These are phyloP conservation scores for Gambelia wislizenii DNA, from an alignment of 2,797 vertebrate genomes.

Conservation along the genomic window DNA sequence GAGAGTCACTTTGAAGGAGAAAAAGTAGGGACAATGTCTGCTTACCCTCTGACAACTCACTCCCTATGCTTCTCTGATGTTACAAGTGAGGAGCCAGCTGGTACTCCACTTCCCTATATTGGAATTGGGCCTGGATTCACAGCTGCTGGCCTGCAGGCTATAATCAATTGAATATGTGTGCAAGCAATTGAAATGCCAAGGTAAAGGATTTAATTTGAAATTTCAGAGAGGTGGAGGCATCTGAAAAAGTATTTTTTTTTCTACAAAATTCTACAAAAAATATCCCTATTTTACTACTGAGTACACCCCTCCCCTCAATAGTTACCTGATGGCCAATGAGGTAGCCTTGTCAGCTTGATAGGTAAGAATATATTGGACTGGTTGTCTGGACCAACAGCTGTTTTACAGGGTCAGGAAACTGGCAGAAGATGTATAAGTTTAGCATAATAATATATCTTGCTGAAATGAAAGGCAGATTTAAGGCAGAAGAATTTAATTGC, in stretches of 20 bases:
- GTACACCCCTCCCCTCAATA: rapidly evolving
- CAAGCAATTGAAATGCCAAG: not conserved
- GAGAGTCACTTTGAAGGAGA: not conserved
- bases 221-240: not conserved
- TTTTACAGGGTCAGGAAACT: not conserved
- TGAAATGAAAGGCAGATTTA: constrained; percentile 35
- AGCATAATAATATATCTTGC: not conserved
- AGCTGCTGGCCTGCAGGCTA: not conserved
- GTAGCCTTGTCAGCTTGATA: rapidly evolving
- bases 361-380: not conserved
- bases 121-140: not conserved
- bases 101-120: not conserved
- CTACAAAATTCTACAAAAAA: not conserved
- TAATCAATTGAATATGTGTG: not conserved
- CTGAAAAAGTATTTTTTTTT: not conserved
- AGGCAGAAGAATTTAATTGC: constrained; percentile 39
- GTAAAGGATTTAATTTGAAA: not conserved
- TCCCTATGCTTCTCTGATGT: not conserved
- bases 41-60: not conserved
- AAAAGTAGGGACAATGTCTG: not conserved
- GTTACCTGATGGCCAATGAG: not conserved
- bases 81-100: not conserved
- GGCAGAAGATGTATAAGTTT: not conserved
- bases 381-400: constrained; percentile 14
- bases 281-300: not conserved